Base-by-base conservation (phyloP, 2,888 invertebrate species). In the Eupithecia abbreviata region DNA sequence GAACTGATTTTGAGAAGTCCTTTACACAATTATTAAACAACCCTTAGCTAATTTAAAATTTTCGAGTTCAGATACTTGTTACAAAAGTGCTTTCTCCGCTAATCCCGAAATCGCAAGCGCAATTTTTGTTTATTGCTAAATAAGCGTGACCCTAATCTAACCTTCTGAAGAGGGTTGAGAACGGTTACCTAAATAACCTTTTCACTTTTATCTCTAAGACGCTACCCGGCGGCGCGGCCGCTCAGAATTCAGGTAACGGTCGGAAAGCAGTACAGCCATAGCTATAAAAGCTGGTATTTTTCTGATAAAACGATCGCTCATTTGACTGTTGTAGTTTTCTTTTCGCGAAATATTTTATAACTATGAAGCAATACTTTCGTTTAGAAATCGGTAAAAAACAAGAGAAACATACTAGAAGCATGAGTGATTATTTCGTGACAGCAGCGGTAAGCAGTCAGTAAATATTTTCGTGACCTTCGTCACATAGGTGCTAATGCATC, bases 401-500 rank as follows among this genome's bases (percentile, higher is more conserved):
- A 45, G 62, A 73, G 62, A 73, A 73, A 71, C 67, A 42, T 65
- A 30, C 30, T 30, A 12, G 71, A 74, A 74, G 2, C 58, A 73
- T 71, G 67, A 75, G 42, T 77, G 15, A 47, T 67, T 51, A 78
- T 69, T 74, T 79, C 79, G 73, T 79, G 77, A 77, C 76, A 74
- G 67, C 70, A 30, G 69, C 71, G 71, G 42, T 51, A 74, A 66
- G 18, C 51, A 73, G 68, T 75, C 75, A 68, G 66, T 68, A 78
- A 72, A 71, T 42, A 75, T 74, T 71, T 62, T 49, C 73, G 74
- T 78, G 80, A 81, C 78, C 79, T 81, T 81, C 79, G 66, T 75
- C 71, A 74, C 72, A 30, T 74, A 81, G 77, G 81, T 81, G 81
- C 75, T 81, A 82, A 82, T 81, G 78, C 77, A 78, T 75, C 71